Conservation (phyloP, 2,888 invertebrate genomes). For the Hylaea fasciaria region DNA sequence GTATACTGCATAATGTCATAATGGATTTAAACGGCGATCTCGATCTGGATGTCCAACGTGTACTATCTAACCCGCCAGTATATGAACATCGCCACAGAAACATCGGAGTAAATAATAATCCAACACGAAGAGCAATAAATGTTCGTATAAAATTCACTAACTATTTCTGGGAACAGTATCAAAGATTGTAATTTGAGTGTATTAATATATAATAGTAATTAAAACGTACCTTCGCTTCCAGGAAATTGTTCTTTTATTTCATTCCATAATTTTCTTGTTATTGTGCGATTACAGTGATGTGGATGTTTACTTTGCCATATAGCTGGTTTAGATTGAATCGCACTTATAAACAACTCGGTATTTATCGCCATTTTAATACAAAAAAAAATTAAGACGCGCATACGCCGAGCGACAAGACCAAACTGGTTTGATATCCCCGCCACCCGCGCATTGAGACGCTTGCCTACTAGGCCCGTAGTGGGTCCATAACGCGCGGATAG, state of each 20-base stretch:
- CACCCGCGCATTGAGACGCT: too few relatives aligned
- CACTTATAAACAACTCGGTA: too few relatives aligned
- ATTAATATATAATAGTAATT: conserved; percentile 13
- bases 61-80: conserved; percentile 24
- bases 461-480: too few relatives aligned
- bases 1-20: conserved; percentile 33
- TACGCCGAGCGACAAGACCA: too few relatives aligned
- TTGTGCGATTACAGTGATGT: conserved; percentile 36
- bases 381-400: too few relatives aligned
- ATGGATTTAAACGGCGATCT: conserved; percentile 33
- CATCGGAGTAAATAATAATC: conserved; percentile 33
- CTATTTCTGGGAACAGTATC: conserved; percentile 37
- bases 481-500: too few relatives aligned
- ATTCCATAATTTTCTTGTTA: conserved; percentile 39
- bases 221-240: neutral
- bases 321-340: too few relatives aligned
- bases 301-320: too few relatives aligned
- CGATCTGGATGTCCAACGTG: conserved; percentile 34
- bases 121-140: conserved; percentile 39
- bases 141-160: conserved; percentile 37
- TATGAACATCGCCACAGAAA: conserved; percentile 38
- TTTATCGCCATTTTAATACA: too few relatives aligned
- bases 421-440: too few relatives aligned
- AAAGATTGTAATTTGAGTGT: conserved; percentile 36
- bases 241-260: conserved; percentile 28